Evolutionary conservation across 1,140 invertebrate genomes (phyloP).

Genomic region (Zaprionus taronus): DNA sequence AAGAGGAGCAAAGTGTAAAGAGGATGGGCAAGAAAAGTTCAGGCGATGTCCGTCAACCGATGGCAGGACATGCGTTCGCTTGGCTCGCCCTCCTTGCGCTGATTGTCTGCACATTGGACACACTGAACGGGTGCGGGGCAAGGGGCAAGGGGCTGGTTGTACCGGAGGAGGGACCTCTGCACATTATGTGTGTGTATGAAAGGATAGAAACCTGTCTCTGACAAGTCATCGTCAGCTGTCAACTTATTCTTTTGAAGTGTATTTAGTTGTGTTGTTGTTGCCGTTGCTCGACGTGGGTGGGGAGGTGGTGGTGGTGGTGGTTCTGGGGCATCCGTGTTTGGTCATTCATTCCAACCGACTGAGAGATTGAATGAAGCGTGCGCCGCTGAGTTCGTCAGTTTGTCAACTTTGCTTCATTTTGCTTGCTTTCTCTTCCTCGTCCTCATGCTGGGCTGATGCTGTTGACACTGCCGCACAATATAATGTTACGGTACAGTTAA

Average conservation of each 20-base stretch:
- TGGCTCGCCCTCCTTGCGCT: conserved; percentile 25
- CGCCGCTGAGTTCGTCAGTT: conserved; percentile 52
- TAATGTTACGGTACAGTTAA: conserved; percentile 75
- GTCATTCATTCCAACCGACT: conserved; percentile 55
- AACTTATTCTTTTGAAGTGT: conserved; percentile 84
- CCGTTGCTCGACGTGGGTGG: conserved; percentile 28
- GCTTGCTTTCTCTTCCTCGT: conserved; percentile 18
- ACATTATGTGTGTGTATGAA: conserved; percentile 74
- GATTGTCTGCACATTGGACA: conserved; percentile 48
- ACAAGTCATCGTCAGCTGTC: conserved; percentile 84
- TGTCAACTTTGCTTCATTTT: conserved; percentile 54
- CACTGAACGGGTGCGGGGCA: conserved; percentile 15
- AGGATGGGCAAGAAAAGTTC: conserved; percentile 50
- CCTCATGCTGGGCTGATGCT: conserved; percentile 54
- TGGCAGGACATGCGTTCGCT: conserved; percentile 57
- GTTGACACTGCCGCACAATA: conserved; percentile 82
- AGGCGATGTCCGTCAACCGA: conserved; percentile 60
- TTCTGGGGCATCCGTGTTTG: conserved; percentile 37
- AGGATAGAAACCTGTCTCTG: conserved; percentile 83
- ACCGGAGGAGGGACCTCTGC: conserved; percentile 17
- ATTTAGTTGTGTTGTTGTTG: conserved; percentile 72
- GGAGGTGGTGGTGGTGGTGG: conserved; percentile 35
- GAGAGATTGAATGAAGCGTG: conserved; percentile 75
- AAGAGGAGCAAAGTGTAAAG: conserved; percentile 14
- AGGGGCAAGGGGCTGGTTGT: not conserved